Conservation (phyloP, 2,888 invertebrate species). For the Sceliomorpha sp. region DNA sequence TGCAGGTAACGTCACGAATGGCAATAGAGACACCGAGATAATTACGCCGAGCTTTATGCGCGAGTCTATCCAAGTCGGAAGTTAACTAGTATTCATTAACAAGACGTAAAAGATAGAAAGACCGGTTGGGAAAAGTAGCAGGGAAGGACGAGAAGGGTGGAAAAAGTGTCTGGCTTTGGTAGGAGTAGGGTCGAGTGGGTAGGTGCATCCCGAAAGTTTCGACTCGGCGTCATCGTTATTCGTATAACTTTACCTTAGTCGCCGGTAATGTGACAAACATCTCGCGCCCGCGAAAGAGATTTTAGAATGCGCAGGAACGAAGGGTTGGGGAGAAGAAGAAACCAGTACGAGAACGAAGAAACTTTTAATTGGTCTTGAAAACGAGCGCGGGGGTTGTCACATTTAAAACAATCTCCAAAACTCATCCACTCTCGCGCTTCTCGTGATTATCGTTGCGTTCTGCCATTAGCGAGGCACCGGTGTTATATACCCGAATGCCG, state of each 20-base stretch:
- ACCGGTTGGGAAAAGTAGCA: conserved; percentile 8
- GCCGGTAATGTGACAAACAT: conserved; percentile 68
- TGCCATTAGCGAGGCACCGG: conserved; percentile 26
- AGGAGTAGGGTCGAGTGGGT: conserved; percentile 5
- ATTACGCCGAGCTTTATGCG: conserved; percentile 49
- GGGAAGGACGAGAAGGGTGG: conserved; percentile 26
- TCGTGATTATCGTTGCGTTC: conserved; percentile 12
- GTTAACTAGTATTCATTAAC: conserved; percentile 66
- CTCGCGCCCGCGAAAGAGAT: conserved; percentile 56
- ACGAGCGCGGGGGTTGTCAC: conserved; percentile 67
- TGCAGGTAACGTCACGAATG: background rate
- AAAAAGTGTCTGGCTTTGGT: conserved; percentile 14
- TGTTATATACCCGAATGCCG: conserved; percentile 35
- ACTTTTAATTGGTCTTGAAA: conserved; percentile 76
- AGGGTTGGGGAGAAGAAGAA: conserved; percentile 40
- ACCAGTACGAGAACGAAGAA: conserved; percentile 54
- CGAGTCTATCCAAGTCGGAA: conserved; percentile 54
- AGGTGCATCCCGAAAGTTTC: conserved; percentile 47
- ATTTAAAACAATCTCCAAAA: conserved; percentile 72
- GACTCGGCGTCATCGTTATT: conserved; percentile 57
- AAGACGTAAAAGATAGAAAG: conserved; percentile 52
- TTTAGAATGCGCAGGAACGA: conserved; percentile 38
- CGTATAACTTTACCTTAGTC: conserved; percentile 62
- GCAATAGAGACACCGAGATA: conserved; percentile 42
- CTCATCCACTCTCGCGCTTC: conserved; percentile 50